A percentile compares a stretch with the other conserved stretches of the same genome.
Evolutionary conservation across 2,113 vertebrate species (phyloP).

Genomic region (Corythoichthys intestinalis): DNA sequence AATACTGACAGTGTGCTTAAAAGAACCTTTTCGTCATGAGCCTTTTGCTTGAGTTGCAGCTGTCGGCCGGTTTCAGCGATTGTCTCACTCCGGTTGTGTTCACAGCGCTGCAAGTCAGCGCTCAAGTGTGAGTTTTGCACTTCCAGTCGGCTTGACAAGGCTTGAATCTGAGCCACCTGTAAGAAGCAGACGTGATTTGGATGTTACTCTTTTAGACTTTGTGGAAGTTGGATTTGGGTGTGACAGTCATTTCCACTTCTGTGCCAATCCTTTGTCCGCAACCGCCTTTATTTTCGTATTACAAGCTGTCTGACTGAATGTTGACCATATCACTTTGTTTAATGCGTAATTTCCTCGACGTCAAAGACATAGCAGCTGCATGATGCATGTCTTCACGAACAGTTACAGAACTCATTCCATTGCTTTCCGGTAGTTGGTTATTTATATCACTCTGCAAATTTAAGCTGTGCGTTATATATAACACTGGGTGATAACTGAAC

Average conservation of each 20-base stretch:
- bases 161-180: constrained; percentile 60
- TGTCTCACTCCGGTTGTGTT: not conserved
- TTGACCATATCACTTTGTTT: constrained; percentile 1
- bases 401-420: not conserved
- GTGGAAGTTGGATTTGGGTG: not conserved
- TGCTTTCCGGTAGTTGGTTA: not conserved
- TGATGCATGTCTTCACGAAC: too few species aligned
- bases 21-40: constrained; percentile 48
- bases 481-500: too few species aligned
- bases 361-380: not conserved
- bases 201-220: not conserved
- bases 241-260: constrained; percentile 16
- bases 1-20: not conserved
- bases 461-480: too few species aligned
- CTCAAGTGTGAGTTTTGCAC: constrained; percentile 43
- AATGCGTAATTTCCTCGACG: not conserved
- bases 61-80: constrained; percentile 21
- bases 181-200: constrained; percentile 1
- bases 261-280: not conserved
- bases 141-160: constrained; percentile 60
- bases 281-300: constrained; percentile 1
- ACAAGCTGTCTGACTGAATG: constrained; percentile 2
- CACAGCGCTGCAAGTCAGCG: constrained; percentile 47
- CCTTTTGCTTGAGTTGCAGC: constrained; percentile 37
- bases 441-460: not conserved